A percentile compares a stretch with the other conserved stretches of the same genome.
Evolutionary conservation across 2,113 vertebrate species (phyloP).

Genomic region (Pelmatolapia mariae): DNA sequence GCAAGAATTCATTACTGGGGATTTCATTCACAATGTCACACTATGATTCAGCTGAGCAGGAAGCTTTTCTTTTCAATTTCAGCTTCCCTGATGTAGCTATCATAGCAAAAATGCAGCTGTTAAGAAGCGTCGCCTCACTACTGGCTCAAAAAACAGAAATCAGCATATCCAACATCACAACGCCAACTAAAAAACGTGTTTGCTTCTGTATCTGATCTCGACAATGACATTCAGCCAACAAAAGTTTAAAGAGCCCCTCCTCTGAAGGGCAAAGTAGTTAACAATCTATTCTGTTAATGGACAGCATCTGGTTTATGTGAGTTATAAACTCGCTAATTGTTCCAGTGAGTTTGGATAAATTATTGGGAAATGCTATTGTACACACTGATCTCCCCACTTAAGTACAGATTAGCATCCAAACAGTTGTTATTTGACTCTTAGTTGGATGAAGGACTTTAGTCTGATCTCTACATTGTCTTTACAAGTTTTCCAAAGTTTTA

Average conservation of each 20-base stretch:
- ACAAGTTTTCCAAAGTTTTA: not conserved
- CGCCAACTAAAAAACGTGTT: rapidly evolving
- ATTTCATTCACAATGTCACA: not conserved
- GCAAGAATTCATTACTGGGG: not conserved
- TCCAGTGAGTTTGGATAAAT: not conserved
- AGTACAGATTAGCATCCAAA: not conserved
- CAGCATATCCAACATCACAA: not conserved
- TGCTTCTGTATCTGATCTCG: rapidly evolving
- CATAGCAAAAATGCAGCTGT: not conserved
- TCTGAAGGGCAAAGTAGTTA: not conserved
- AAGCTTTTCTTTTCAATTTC: not conserved
- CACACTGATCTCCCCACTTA: not conserved
- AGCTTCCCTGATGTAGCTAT: not conserved
- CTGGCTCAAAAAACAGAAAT: not conserved
- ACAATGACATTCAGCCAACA: not conserved
- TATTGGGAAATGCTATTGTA: not conserved
- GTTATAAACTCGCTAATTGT: not conserved
- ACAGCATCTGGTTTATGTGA: not conserved
- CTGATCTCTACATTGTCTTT: not conserved
- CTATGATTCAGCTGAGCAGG: not conserved
- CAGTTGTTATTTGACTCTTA: not conserved
- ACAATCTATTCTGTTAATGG: not conserved
- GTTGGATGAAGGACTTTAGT: not conserved
- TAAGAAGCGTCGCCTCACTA: not conserved
- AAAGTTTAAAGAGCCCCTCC: not conserved